Conservation (phyloP, 2,113 vertebrate species). For the Rutilus rutilus region DNA sequence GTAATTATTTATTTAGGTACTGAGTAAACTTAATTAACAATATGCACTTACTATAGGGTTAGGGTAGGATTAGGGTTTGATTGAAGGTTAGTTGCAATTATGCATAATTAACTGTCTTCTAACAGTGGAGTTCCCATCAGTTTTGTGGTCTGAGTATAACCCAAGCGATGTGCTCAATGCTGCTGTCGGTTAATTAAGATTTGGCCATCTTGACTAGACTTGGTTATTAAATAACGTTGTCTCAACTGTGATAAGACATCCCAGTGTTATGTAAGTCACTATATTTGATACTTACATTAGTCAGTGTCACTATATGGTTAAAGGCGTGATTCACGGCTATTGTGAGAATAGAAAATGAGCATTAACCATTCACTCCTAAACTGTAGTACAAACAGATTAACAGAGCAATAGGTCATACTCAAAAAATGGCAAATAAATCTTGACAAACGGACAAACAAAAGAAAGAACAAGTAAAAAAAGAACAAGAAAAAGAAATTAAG, state of each 20-base stretch:
- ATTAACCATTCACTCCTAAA: not conserved
- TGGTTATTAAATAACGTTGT: not conserved
- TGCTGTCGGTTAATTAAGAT: conserved; percentile 1
- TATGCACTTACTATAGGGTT: no score
- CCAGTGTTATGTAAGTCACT: not conserved
- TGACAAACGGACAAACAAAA: not conserved
- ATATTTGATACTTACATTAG: conserved; percentile 17
- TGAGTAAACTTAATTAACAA: no score
- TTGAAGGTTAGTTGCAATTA: no score
- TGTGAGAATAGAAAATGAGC: not conserved
- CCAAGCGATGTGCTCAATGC: not conserved
- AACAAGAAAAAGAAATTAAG: not conserved
- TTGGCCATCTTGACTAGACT: conserved; percentile 8
- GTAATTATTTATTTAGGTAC: no score
- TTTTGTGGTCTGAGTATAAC: not conserved
- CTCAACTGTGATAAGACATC: conserved; percentile 21
- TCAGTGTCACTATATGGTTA: not conserved
- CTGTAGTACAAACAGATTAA: no score
- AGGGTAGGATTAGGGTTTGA: no score
- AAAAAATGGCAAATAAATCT: not conserved
- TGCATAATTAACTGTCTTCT: not conserved
- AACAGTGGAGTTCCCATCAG: not conserved
- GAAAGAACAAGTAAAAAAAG: not conserved
- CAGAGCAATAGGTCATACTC: not conserved
- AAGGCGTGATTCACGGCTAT: not conserved